phyloP scores from a whole-genome alignment of 2,888 invertebrate genomes.

The Rhabditoides inermis region DNA sequence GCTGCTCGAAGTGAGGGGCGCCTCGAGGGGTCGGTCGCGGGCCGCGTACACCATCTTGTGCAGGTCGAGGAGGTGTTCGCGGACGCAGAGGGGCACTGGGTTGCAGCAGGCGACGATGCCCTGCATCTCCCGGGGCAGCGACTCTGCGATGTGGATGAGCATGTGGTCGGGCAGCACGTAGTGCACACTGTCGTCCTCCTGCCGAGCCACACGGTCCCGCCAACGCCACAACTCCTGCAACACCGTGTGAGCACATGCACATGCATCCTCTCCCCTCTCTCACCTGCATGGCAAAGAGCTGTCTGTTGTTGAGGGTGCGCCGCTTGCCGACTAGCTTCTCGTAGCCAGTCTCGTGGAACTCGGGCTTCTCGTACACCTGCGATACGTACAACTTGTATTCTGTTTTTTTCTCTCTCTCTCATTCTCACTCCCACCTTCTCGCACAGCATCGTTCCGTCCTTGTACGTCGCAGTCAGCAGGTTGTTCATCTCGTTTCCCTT shows the following conservation, averaged over 20 bases:
- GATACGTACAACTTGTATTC: not conserved
- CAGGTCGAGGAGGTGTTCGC: constrained; percentile 45
- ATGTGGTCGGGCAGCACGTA: constrained; percentile 92
- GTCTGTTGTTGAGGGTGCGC: constrained; percentile 67
- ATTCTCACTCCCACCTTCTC: constrained; percentile 59
- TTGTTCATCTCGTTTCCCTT: constrained; percentile 58
- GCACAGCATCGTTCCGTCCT: constrained; percentile 70
- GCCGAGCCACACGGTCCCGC: constrained; percentile 75
- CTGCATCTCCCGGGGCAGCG: constrained; percentile 45
- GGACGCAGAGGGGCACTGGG: constrained; percentile 75
- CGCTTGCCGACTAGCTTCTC: constrained; percentile 64
- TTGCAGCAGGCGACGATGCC: constrained; percentile 86
- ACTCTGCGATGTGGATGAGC: constrained; percentile 78
- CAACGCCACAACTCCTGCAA: constrained; percentile 74
- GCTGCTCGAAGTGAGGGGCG: constrained; percentile 11
- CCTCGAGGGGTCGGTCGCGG: constrained; percentile 31
- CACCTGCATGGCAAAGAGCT: constrained; percentile 66
- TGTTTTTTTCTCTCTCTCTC: no score
- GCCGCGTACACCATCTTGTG: constrained; percentile 35
- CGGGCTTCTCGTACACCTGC: constrained; percentile 72
- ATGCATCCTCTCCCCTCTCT: constrained; percentile 70
- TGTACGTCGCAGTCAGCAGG: constrained; percentile 66
- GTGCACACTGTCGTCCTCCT: constrained; percentile 81
- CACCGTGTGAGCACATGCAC: no score
- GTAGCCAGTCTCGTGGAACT: constrained; percentile 66